Evolutionary conservation across 1,140 invertebrate genomes (phyloP), one percentile per base, ranked within the genome.

Genomic region (Drosophila watanabei): DNA sequence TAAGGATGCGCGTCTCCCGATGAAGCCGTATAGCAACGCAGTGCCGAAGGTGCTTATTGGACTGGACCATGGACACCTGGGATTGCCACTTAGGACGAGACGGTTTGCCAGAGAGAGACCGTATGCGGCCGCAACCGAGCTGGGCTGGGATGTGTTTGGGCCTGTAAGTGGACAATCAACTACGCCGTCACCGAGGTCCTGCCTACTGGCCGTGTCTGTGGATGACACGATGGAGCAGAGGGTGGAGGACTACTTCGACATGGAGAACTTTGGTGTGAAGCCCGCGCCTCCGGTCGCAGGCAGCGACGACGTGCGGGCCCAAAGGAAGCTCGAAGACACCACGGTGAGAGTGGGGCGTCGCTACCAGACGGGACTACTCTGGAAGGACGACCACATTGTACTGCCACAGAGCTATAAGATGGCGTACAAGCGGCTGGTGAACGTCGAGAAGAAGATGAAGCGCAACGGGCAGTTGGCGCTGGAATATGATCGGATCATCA

Each of bases 221-320:
- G 46, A 61, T 10, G 46, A 69, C 24, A 10, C 24, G 33, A n/a
- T 62, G 58, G 28, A 71, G 7, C 18, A 48, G 68, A 71, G 54
- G 49, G 46, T 56, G 49, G 18, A 52, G 20, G 60, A 62, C 20
- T 58, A 48, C 49, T 43, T 64, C 37, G 18, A 71, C 5, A 28
- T 63, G 2, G 51, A 63, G 24, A 63, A 54, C 13, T 57, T 72
- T 33, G 58, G 20, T 8, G 57, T 61, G 18, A 52, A 61, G 43
- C 18, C 8, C 10, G 43, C 10, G 35, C 65, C 65, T 9, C n/a
- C 14, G 9, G n/a, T 46, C 41, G 9, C 41, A 45, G 41, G 4
- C 11, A 13, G 18, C 43, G 13, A 13, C 35, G 35, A 37, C 5
- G 35, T 5, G 14, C 11, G 13, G 13, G 35, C 13, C 10, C 35